Conservation (phyloP, 2,888 invertebrate species). For the Sclerodermus sp. region DNA sequence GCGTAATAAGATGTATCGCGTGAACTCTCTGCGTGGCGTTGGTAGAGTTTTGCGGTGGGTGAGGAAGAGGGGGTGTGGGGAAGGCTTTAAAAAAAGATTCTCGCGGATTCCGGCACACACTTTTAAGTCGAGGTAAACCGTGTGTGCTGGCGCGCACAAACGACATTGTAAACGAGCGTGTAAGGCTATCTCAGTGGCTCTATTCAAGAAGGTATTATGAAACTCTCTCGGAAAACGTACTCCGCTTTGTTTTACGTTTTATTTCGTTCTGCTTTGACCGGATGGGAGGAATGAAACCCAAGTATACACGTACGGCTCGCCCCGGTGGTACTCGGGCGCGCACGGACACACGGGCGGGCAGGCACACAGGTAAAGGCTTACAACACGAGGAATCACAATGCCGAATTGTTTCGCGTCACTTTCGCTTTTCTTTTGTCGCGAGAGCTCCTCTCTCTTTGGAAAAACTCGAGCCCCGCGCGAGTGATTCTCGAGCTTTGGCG, state of each 20-base stretch:
- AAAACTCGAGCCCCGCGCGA: slow-evolving; percentile 16
- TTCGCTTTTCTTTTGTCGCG: slow-evolving; percentile 39
- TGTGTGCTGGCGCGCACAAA: slow-evolving; percentile 20
- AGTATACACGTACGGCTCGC: slow-evolving; percentile 9
- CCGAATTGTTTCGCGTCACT: slow-evolving; percentile 40
- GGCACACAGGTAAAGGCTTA: too few relatives aligned
- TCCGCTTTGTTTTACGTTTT: slow-evolving; percentile 36
- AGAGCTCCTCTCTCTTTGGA: slow-evolving; percentile 4
- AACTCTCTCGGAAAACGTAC: slow-evolving; percentile 36
- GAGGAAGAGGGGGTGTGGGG: too few relatives aligned
- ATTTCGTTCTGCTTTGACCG: slow-evolving; percentile 40
- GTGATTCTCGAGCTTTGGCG: slow-evolving; percentile 22
- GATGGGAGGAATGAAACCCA: slow-evolving; percentile 35
- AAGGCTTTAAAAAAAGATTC: too few relatives aligned
- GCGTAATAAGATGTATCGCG: too few relatives aligned
- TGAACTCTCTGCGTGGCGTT: too few relatives aligned
- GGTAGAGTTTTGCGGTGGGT: too few relatives aligned
- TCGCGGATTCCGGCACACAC: too few relatives aligned
- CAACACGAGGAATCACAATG: slow-evolving; percentile 17
- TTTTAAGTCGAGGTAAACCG: not conserved
- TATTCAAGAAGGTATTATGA: slow-evolving; percentile 42
- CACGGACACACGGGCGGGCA: too few relatives aligned
- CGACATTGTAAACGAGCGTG: slow-evolving; percentile 33
- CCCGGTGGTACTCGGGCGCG: too few relatives aligned
- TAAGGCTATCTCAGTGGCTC: slow-evolving; percentile 34